Conservation (phyloP, 1,140 invertebrate species). For the honey bee (Apis mellifera) region DNA sequence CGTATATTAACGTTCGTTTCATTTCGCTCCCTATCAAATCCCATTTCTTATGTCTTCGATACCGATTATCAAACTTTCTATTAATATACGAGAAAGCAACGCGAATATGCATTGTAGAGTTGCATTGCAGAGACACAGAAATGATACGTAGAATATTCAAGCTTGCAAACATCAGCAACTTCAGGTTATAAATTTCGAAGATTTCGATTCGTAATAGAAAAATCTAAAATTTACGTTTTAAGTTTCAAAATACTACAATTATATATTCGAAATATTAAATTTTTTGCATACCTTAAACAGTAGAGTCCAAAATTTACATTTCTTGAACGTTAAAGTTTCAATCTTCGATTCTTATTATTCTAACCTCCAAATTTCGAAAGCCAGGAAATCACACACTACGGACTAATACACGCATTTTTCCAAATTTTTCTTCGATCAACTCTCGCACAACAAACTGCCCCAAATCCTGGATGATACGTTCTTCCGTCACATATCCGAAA, state of each 20-base stretch:
- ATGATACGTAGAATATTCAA: background rate
- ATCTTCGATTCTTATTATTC: no score
- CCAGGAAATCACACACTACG: background rate
- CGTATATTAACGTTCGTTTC: conserved; percentile 44
- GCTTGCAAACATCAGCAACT: no score
- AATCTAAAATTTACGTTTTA: no score
- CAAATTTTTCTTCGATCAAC: background rate
- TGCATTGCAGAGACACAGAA: background rate
- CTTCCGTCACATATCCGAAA: background rate
- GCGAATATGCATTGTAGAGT: background rate
- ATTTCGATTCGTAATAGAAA: no score
- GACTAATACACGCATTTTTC: background rate
- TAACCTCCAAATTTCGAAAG: no score
- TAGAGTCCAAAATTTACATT: no score
- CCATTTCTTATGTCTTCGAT: conserved; percentile 13
- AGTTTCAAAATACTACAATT: no score
- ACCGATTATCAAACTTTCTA: conserved; percentile 36
- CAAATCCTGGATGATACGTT: no score
- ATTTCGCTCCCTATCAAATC: background rate
- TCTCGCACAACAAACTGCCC: background rate
- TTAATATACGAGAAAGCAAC: background rate
- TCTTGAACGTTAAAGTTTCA: no score
- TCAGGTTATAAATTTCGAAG: no score
- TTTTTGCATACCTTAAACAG: no score
- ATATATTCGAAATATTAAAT: no score